Evolutionary conservation across 37 sponge, comb jelly and placozoan species (phyloP), one percentile per base, ranked within the genome.

Genomic region (Crambe crambe): DNA sequence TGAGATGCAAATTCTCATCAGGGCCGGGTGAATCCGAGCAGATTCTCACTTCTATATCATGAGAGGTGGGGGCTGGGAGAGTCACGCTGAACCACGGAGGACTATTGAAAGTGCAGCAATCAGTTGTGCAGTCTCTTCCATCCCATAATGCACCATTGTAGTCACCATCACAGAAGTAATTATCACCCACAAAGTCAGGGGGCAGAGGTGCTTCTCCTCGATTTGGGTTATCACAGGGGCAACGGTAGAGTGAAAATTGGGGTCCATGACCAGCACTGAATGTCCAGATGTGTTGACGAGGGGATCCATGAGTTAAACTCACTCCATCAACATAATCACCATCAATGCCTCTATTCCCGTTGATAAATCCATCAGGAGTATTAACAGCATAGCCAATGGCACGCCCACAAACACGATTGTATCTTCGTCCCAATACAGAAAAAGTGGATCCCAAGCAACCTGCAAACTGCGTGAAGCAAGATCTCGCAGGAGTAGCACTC

Each of bases 141-240:
- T 79, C 80, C 80, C 80, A 79, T 21, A 79, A 56, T 34, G 75
- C 54, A 32, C 68, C 68, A 68, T 68, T 32, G 31, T 32, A 68
- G 6, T 18, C 37, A 35, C 38, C 38, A 37, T 68, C 68, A 61
- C 63, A 61, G 25, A 23, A 61, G 30, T 61, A 61, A 27, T 61
- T 27, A 20, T 61, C 15, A 27, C 63, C 63, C 5, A 61, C 30
- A 27, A 61, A 61, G 6, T 8, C 6, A 12, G 51, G 63, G 30
- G 63, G 68, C 10, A 68, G 5, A 36, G 68, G 37, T 2, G 39
- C 68, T 37, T 32, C 6, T 27, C 6, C 3, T 12, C 15, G 21
- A 35, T 37, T 20, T 9, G 12, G 36, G 68, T 37, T 37, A 68
- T 32, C 38, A 35, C 68, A 68, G 38, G 68, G 68, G 21, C 68